Evolutionary conservation across 2,113 vertebrate species (phyloP).

Genomic region (Elephas maximus): DNA sequence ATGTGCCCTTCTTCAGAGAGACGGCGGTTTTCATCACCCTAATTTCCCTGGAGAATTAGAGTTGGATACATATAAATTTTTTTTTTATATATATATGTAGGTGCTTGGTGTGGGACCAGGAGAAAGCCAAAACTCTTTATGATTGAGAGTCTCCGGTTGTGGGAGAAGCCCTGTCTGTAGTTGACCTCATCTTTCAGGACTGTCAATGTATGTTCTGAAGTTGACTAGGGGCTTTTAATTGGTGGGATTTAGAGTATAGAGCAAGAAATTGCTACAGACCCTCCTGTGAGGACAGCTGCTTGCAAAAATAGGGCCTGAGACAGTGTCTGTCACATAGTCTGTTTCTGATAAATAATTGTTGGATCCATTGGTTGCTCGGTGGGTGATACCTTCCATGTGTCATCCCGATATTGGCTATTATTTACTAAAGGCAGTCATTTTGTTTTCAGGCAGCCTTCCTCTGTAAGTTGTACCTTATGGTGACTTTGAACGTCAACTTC

Average conservation of each 20-base stretch:
- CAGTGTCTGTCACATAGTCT: background rate
- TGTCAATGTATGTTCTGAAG: background rate
- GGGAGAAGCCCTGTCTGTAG: background rate
- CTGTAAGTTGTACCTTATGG: background rate
- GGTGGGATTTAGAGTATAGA: background rate
- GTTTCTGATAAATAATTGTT: conserved; percentile 8
- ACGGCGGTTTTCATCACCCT: background rate
- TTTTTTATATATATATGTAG: background rate
- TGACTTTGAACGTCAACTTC: conserved; percentile 12
- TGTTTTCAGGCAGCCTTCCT: background rate
- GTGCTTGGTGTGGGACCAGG: background rate
- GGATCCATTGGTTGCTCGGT: background rate
- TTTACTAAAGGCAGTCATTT: conserved; percentile 25
- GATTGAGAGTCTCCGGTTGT: background rate
- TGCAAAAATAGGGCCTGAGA: background rate
- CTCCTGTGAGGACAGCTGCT: background rate
- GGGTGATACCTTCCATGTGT: background rate
- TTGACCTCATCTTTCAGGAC: background rate
- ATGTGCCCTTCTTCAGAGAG: background rate
- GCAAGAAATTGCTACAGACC: background rate
- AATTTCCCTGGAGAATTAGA: background rate
- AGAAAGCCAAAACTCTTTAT: conserved; percentile 2
- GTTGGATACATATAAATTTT: background rate
- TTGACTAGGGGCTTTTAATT: background rate
- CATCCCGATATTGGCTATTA: background rate